Evolutionary conservation across 2,888 invertebrate species (phyloP).

Genomic region (Aphelenchoides bicaudatus): DNA sequence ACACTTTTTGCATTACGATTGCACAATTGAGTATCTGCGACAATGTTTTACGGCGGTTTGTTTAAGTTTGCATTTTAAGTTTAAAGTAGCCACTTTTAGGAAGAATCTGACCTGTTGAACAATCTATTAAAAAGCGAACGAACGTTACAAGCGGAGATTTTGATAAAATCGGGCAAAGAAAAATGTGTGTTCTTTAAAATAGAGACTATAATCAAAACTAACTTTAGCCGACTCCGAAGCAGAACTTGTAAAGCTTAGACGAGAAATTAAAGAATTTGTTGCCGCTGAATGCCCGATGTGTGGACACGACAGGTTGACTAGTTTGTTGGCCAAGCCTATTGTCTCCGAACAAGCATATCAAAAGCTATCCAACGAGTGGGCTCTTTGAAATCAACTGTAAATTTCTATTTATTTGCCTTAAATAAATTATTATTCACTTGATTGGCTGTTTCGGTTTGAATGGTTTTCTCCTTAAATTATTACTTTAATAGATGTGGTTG

Average conservation of each 20-base stretch:
- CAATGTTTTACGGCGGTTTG: background rate
- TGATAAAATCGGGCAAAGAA: conserved; percentile 2
- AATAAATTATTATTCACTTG: background rate
- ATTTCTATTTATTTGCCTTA: background rate
- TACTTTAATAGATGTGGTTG: background rate
- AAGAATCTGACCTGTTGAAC: background rate
- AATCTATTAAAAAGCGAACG: background rate
- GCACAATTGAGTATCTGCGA: conserved; percentile 65
- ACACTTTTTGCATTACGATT: conserved; percentile 90
- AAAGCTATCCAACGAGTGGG: conserved; percentile 4
- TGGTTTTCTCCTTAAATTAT: too few species aligned
- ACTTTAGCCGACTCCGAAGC: conserved; percentile 9
- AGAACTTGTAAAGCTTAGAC: background rate
- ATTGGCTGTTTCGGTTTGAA: conserved; percentile 1
- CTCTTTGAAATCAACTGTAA: background rate
- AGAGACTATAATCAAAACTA: background rate
- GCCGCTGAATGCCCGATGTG: conserved; percentile 14
- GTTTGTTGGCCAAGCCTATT: background rate
- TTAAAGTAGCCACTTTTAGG: background rate
- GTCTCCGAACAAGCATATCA: conserved; percentile 16
- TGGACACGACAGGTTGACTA: conserved; percentile 7
- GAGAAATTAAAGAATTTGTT: conserved; percentile 3
- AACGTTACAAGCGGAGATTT: conserved; percentile 1
- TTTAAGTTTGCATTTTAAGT: too few species aligned
- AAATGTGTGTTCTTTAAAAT: background rate